Conservation (phyloP, 35 echinoderm and acorn worm genomes). For the Patiria miniata region DNA sequence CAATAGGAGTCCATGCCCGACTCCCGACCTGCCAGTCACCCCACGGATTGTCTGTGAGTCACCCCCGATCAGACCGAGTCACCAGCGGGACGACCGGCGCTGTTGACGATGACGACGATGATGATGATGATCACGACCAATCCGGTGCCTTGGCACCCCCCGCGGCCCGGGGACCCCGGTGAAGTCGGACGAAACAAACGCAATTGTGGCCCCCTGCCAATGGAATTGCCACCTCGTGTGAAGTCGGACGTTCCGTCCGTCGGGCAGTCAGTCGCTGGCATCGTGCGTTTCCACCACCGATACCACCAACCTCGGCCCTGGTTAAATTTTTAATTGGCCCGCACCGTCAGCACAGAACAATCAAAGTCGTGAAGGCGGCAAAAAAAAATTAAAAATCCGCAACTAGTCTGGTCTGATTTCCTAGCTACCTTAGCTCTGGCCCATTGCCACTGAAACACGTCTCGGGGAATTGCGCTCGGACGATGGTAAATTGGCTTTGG, state of each 20-base stretch:
- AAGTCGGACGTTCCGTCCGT: too few relatives aligned
- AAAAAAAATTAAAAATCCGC: not conserved
- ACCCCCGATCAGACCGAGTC: too few relatives aligned
- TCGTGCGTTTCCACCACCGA: too few relatives aligned
- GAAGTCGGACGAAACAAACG: slow-evolving; percentile 19
- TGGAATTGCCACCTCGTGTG: not conserved
- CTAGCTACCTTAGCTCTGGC: not conserved
- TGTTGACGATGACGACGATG: too few relatives aligned
- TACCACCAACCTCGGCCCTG: not conserved
- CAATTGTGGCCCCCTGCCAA: not conserved
- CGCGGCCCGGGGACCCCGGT: not conserved
- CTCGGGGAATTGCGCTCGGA: slow-evolving; percentile 4
- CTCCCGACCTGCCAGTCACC: too few relatives aligned
- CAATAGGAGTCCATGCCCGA: too few relatives aligned
- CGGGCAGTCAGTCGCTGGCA: too few relatives aligned
- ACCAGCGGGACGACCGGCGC: too few relatives aligned
- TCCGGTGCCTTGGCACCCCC: too few relatives aligned
- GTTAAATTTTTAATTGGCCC: slow-evolving; percentile 18
- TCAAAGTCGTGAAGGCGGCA: not conserved
- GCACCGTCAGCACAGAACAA: not conserved
- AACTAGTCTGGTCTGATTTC: not conserved
- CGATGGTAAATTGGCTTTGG: slow-evolving; percentile 21
- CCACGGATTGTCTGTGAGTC: too few relatives aligned
- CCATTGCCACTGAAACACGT: not conserved
- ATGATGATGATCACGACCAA: too few relatives aligned